These are phyloP conservation scores for Rhopalosiphum maidis DNA, from an alignment of 1,140 invertebrate genomes.

Conservation along the genomic window DNA sequence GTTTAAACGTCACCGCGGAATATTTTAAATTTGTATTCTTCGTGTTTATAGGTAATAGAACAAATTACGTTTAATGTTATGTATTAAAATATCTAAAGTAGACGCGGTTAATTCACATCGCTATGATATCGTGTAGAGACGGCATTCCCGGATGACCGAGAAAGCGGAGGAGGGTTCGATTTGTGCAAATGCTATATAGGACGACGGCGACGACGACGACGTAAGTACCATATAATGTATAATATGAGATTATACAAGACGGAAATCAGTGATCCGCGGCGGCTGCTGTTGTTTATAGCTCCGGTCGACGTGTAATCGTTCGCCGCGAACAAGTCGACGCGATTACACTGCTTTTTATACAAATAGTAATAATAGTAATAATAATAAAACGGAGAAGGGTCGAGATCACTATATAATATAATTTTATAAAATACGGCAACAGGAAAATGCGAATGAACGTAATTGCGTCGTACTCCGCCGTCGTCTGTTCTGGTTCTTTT, in stretches of 20 bases:
- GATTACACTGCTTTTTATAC: not conserved
- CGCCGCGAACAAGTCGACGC: not conserved
- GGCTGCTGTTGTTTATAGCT: not conserved
- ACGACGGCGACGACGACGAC: not conserved
- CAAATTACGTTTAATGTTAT: too few species aligned
- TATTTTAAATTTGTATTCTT: not conserved
- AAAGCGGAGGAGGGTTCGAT: not conserved
- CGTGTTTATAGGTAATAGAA: not conserved
- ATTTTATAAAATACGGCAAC: slow-evolving; percentile 17
- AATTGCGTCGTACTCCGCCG: not conserved
- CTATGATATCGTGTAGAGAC: not conserved
- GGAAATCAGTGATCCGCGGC: not conserved
- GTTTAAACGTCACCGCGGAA: not conserved
- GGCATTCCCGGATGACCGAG: not conserved
- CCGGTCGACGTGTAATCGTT: not conserved
- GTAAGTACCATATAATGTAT: not conserved
- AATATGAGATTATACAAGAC: slow-evolving; percentile 2
- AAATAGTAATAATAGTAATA: slow-evolving; percentile 5
- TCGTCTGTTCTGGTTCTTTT: not conserved
- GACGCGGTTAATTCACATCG: not conserved
- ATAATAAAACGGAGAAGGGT: not conserved
- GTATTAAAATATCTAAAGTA: not conserved
- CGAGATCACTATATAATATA: slow-evolving; percentile 1
- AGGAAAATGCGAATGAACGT: slow-evolving; percentile 14
- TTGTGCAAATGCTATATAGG: not conserved